Evolutionary conservation across 2,888 invertebrate genomes (phyloP).

Genomic region (Eilema caniola): DNA sequence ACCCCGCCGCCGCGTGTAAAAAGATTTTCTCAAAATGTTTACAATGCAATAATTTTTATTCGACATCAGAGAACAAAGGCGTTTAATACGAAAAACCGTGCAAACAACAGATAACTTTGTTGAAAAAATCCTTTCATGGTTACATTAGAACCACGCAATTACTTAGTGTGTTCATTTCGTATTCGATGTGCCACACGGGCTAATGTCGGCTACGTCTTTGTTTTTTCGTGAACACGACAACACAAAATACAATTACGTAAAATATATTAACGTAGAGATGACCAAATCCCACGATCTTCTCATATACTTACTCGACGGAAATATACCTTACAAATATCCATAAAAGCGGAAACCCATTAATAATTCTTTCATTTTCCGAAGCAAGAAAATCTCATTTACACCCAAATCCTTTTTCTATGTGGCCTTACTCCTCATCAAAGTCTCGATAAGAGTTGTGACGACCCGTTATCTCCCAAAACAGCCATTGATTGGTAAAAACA

Average conservation of each 20-base stretch:
- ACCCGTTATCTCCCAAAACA: constrained; percentile 67
- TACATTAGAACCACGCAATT: constrained; percentile 32
- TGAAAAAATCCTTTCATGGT: constrained; percentile 36
- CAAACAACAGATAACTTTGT: constrained; percentile 24
- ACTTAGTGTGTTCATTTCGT: constrained; percentile 36
- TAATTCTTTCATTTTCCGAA: constrained; percentile 55
- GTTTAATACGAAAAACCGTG: constrained; percentile 40
- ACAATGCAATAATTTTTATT: constrained; percentile 80
- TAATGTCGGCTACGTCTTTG: constrained; percentile 20
- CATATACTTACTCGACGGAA: constrained; percentile 11
- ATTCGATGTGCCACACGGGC: constrained; percentile 25
- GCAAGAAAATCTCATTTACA: constrained; percentile 61
- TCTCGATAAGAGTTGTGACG: constrained; percentile 61
- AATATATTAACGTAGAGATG: constrained; percentile 10
- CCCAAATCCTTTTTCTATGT: constrained; percentile 58
- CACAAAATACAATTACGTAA: constrained; percentile 22
- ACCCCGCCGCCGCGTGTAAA: constrained; percentile 75
- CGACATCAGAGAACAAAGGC: constrained; percentile 60
- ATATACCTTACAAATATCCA: constrained; percentile 29
- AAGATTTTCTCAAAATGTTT: constrained; percentile 83
- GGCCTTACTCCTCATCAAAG: constrained; percentile 61
- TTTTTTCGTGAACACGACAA: constrained; percentile 19
- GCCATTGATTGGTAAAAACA: constrained; percentile 70
- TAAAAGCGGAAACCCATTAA: constrained; percentile 38
- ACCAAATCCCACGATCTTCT: not conserved